Evolutionary conservation across 2,113 vertebrate species (phyloP).

Genomic region (Atrichornis clamosus): DNA sequence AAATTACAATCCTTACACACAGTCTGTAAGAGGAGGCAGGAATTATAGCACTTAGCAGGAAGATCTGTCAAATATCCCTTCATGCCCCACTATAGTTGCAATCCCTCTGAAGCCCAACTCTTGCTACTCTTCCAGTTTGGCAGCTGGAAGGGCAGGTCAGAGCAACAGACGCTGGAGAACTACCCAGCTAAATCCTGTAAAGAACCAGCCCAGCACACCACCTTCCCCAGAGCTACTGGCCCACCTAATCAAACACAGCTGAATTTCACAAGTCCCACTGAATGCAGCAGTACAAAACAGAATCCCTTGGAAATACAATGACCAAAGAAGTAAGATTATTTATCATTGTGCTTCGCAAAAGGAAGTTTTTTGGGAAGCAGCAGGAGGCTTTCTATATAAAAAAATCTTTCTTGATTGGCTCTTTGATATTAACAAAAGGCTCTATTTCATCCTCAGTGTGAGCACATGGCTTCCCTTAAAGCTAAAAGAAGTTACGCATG

Average conservation of each 20-base stretch:
- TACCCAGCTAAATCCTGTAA: not conserved
- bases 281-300: not conserved
- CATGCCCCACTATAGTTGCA: not conserved
- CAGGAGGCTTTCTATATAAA: not conserved
- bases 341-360: slow-evolving; percentile 20
- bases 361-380: slow-evolving; percentile 7
- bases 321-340: not conserved
- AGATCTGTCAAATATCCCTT: not conserved
- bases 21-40: not conserved
- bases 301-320: not conserved
- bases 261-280: not conserved
- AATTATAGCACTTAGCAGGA: not conserved
- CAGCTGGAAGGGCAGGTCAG: not conserved
- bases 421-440: slow-evolving; percentile 36
- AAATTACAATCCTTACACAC: not conserved
- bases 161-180: accelerated
- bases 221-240: not conserved
- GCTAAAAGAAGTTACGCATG: not conserved
- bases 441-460: not conserved
- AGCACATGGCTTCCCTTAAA: not conserved
- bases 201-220: not conserved
- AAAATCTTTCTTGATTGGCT: slow-evolving; percentile 14
- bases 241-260: not conserved
- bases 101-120: not conserved
- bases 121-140: accelerated